Evolutionary conservation across 2,797 vertebrate genomes (phyloP).

Genomic region (Oreonectes daqikongensis): DNA sequence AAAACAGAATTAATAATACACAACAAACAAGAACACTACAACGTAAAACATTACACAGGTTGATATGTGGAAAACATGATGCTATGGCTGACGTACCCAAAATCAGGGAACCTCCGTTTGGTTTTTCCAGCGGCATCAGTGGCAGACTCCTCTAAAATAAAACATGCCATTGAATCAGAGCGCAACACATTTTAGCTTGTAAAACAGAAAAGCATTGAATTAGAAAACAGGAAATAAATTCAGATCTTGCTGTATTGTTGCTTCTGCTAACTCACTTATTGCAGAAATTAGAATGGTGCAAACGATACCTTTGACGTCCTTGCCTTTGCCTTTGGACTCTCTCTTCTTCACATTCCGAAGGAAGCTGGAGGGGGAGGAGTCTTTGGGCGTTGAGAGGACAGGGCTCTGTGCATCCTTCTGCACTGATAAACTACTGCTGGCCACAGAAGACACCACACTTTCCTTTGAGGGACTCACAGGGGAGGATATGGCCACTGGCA

Average conservation of each 20-base stretch:
- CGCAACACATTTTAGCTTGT: neutral
- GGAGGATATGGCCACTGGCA: slow-evolving; percentile 70
- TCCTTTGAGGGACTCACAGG: slow-evolving; percentile 67
- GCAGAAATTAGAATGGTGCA: neutral
- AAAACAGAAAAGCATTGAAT: neutral
- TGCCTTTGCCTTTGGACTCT: slow-evolving; percentile 85
- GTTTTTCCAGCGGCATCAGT: slow-evolving; percentile 83
- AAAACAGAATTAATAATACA: no score
- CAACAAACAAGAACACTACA: no score
- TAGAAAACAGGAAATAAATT: no score
- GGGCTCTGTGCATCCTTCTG: slow-evolving; percentile 72
- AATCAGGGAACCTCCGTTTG: slow-evolving; percentile 91
- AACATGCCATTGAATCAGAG: slow-evolving; percentile 35
- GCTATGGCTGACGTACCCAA: slow-evolving; percentile 78
- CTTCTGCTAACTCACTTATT: neutral
- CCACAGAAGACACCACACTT: slow-evolving; percentile 53
- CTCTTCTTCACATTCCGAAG: slow-evolving; percentile 81
- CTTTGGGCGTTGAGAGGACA: slow-evolving; percentile 73
- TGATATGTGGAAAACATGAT: neutral
- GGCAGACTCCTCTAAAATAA: slow-evolving; percentile 80
- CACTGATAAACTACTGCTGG: slow-evolving; percentile 74
- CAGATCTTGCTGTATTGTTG: no score
- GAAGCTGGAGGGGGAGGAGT: slow-evolving; percentile 71
- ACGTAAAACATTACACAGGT: no score
- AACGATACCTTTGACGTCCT: slow-evolving; percentile 82